Evolutionary conservation across 2,888 invertebrate species (phyloP).

Genomic region (Hydroisotoma schaefferi): DNA sequence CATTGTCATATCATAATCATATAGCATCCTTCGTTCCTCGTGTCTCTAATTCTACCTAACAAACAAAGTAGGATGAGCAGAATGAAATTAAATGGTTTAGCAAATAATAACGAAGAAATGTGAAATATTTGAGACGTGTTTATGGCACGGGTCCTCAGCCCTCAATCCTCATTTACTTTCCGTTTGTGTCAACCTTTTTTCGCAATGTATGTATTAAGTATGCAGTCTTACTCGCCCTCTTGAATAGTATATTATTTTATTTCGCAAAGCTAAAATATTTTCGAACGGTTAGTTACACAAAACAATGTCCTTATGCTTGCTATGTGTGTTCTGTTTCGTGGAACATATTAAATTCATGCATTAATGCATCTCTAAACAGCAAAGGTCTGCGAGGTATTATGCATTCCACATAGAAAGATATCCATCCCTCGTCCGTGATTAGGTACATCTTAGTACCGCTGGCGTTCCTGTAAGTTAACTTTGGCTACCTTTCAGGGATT

Average conservation of each 20-base stretch:
- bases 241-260: too few species aligned
- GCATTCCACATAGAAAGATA: too few species aligned
- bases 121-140: constrained; percentile 2
- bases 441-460: too few species aligned
- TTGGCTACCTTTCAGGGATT: constrained; percentile 2
- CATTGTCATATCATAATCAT: too few species aligned
- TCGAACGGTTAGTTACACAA: too few species aligned
- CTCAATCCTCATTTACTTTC: neutral
- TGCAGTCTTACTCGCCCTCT: too few species aligned
- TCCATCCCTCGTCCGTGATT: too few species aligned
- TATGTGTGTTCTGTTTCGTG: constrained; percentile 6
- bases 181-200: neutral
- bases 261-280: too few species aligned
- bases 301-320: constrained; percentile 6
- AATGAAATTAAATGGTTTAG: neutral
- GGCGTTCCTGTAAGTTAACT: neutral
- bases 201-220: neutral
- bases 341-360: neutral
- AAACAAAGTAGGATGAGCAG: neutral
- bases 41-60: too few species aligned
- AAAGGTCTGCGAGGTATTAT: too few species aligned
- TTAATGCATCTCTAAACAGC: neutral
- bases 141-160: neutral
- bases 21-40: too few species aligned
- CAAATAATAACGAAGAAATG: neutral